phyloP scores from a whole-genome alignment of 2,113 vertebrate genomes.

The Epinephelus fuscoguttatus region DNA sequence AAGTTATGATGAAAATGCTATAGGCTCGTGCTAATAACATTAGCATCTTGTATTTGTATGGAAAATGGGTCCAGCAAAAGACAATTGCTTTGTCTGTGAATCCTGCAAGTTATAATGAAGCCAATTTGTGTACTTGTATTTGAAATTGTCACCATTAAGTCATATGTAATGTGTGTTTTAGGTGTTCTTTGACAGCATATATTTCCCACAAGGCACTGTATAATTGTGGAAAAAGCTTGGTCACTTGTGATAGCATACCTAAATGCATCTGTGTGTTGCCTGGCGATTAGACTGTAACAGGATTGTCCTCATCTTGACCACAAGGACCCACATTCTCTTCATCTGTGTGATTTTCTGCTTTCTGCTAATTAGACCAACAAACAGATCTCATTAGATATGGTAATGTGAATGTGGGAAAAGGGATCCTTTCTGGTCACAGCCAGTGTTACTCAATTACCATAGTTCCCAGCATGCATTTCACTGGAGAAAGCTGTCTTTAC shows the following conservation, averaged over 20 bases:
- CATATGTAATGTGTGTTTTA: too few species aligned
- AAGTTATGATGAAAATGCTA: too few species aligned
- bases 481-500: slow-evolving; percentile 25
- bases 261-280: background rate
- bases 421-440: slow-evolving; percentile 37
- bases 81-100: too few species aligned
- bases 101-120: too few species aligned
- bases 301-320: slow-evolving; percentile 38
- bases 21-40: too few species aligned
- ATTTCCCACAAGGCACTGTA: slow-evolving; percentile 1
- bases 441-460: slow-evolving; percentile 49
- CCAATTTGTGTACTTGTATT: too few species aligned
- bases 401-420: slow-evolving; percentile 56
- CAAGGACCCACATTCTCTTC: slow-evolving; percentile 31
- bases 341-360: slow-evolving; percentile 50
- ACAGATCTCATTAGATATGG: slow-evolving; percentile 58
- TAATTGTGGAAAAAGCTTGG: background rate
- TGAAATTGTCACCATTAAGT: too few species aligned
- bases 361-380: slow-evolving; percentile 52
- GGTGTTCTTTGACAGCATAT: background rate
- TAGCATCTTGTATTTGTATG: too few species aligned
- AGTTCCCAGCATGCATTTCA: slow-evolving; percentile 41
- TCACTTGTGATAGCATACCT: background rate
- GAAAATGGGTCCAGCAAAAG: too few species aligned
- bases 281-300: slow-evolving; percentile 11